phyloP scores from a whole-genome alignment of 2,888 invertebrate species.

The Zygothrica quintamaculata region DNA sequence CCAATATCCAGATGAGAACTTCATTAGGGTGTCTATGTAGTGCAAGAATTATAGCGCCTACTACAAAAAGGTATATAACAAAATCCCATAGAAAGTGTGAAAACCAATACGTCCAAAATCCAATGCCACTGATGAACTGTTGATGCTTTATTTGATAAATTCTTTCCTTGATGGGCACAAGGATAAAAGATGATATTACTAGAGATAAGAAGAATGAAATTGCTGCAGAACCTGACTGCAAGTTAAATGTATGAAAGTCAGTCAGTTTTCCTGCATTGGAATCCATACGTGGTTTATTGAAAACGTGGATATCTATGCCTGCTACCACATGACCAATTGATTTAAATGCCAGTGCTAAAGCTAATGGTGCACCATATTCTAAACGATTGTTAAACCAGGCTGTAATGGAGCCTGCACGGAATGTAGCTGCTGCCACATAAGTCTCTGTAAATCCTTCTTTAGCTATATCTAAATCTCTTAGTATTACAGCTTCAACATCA shows the following conservation, averaged over 20 bases:
- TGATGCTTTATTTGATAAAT: conserved; percentile 88
- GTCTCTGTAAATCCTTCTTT: background rate
- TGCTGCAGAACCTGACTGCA: too few relatives aligned
- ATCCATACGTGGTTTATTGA: conserved; percentile 87
- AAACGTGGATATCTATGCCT: conserved; percentile 78
- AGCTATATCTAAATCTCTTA: background rate
- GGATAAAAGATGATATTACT: conserved; percentile 84
- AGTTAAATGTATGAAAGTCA: too few relatives aligned
- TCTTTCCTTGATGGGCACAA: conserved; percentile 87
- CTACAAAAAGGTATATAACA: conserved; percentile 15
- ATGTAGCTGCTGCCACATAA: conserved; percentile 38
- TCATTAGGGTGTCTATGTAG: accelerated
- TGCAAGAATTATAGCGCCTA: background rate
- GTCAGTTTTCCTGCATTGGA: too few relatives aligned
- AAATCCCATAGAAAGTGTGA: conserved; percentile 86
- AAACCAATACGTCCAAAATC: conserved; percentile 88
- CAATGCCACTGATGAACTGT: conserved; percentile 89
- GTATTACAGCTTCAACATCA: background rate
- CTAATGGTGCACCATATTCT: conserved; percentile 46
- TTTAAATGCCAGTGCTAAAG: conserved; percentile 45
- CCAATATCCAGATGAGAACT: background rate
- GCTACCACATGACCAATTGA: conserved; percentile 33
- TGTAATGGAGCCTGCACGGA: background rate
- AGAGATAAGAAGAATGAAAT: conserved; percentile 84
- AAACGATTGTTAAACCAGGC: conserved; percentile 55